A percentile compares a stretch with the other conserved stretches of the same genome.
Evolutionary conservation across 2,888 invertebrate species (phyloP).

Genomic region (Scaptomyza polygonia): DNA sequence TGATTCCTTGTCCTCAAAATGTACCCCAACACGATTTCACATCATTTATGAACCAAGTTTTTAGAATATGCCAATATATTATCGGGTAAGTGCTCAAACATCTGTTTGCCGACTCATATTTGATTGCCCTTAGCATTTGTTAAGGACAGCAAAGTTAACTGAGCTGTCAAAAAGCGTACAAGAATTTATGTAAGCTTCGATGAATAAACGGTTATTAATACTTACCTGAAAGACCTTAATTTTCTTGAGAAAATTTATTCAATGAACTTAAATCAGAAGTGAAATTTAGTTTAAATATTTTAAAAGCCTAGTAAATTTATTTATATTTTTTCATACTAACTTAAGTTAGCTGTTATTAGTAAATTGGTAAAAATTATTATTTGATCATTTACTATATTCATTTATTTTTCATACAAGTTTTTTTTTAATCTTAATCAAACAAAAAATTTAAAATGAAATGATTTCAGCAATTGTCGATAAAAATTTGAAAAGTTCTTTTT

Average conservation of each 20-base stretch:
- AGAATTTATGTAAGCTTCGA: neutral
- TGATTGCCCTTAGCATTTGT: neutral
- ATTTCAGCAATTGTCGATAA: constrained; percentile 18
- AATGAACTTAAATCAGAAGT: no score
- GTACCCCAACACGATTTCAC: constrained; percentile 9
- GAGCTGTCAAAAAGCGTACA: constrained; percentile 1
- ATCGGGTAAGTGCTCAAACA: neutral
- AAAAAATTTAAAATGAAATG: no score
- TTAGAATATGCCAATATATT: constrained; percentile 8
- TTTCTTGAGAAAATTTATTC: neutral
- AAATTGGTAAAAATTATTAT: no score
- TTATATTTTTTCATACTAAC: no score
- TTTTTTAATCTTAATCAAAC: constrained; percentile 25
- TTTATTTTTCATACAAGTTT: neutral
- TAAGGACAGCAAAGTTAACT: neutral
- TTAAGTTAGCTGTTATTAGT: no score
- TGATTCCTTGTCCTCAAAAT: constrained; percentile 19
- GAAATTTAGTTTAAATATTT: neutral
- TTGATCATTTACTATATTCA: neutral
- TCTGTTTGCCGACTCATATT: constrained; percentile 9
- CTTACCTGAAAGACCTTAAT: neutral
- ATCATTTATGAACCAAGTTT: no score
- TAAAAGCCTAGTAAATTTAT: no score
- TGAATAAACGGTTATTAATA: neutral
- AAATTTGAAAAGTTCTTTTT: constrained; percentile 4